phyloP scores from a whole-genome alignment of 2,113 vertebrate species.

The Echinops telfairi region DNA sequence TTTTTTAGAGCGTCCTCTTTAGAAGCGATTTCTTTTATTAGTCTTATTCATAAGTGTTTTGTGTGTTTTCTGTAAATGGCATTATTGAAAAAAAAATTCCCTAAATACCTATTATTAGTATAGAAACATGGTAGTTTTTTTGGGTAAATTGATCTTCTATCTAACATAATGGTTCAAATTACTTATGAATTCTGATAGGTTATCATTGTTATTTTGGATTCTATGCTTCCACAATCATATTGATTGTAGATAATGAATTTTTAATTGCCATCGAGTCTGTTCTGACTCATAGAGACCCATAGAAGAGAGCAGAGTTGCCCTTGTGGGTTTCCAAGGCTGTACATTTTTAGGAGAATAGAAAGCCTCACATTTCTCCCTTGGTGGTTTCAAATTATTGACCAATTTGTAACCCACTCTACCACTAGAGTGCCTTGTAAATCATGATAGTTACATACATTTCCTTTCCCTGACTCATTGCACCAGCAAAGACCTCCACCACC shows the following conservation, averaged over 20 bases:
- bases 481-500: not conserved
- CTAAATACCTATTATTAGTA: not conserved
- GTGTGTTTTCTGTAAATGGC: not conserved
- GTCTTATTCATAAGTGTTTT: not conserved
- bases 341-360: too few relatives aligned
- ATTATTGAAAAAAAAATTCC: not conserved
- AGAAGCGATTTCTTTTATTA: not conserved
- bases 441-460: not conserved
- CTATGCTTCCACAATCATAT: not conserved
- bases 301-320: too few relatives aligned
- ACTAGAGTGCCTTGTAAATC: not conserved
- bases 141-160: not conserved
- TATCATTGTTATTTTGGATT: constrained; percentile 5
- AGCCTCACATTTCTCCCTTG: too few relatives aligned
- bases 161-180: not conserved
- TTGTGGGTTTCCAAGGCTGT: too few relatives aligned
- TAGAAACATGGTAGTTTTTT: not conserved
- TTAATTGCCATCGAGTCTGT: too few relatives aligned
- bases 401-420: too few relatives aligned
- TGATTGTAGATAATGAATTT: not conserved
- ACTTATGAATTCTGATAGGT: not conserved
- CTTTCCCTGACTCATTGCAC: not conserved
- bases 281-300: too few relatives aligned
- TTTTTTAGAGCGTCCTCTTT: not conserved
- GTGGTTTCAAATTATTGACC: too few relatives aligned